Evolutionary conservation across 1,140 invertebrate species (phyloP), one percentile per base, ranked within the genome.

Genomic region (Pristionchus pacificus): DNA sequence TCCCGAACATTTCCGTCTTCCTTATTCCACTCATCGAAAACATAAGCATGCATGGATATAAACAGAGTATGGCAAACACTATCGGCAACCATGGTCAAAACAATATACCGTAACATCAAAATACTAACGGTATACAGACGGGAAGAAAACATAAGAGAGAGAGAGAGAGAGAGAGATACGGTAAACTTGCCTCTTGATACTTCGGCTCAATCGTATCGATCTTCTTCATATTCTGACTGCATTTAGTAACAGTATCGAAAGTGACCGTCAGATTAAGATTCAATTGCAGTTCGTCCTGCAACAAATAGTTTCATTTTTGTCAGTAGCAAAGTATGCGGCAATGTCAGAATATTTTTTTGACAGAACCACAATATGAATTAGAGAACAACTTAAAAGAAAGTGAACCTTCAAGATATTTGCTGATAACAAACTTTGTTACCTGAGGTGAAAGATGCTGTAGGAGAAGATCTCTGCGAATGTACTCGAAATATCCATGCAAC

Each of bases 401-500:
- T n/a, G n/a, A n/a, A n/a, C n/a, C n/a, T n/a, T n/a, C n/a, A n/a
- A n/a, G n/a, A n/a, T n/a, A n/a, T n/a, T n/a, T 75, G 67, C 6
- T 70, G 75, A 63, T 61, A 13, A 68, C 3, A 13, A 64, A 25
- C 6, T 49, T 10, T 19, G 6, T 6, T 49, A 49, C 38, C 38
- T 29, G 15, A 57, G 68, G 75, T 55, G 66, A 72, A 30, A 69
- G 63, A 60, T 83, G 81, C 25, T 70, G 69, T 14, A 83, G 71
- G 13, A 83, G 70, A 19, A 78, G 49, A 66, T 83, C 82, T 13
- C 81, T 72, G 14, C 82, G 75, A 62, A 83, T 82, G 63, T 83
- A 83, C 62, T 83, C 82, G 38, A 83, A 83, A 68, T 84, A 83
- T 2, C 81, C 81, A 68, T 83, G 84, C 24, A 83, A 71, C 74